phyloP scores from a whole-genome alignment of 2,797 vertebrate species.

The Hippoglossus hippoglossus region DNA sequence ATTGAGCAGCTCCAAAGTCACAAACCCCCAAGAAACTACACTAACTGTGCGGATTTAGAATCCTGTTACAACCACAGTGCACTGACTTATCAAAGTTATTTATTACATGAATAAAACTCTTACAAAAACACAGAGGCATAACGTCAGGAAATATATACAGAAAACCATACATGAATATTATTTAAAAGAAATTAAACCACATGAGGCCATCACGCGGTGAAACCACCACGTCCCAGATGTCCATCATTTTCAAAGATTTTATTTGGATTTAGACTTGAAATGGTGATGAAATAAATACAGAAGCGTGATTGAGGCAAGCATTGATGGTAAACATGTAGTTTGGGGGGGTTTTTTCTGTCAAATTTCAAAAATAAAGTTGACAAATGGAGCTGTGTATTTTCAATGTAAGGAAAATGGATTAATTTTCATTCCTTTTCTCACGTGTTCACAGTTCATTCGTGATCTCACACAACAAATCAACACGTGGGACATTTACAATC shows the following conservation, averaged over 20 bases:
- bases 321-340: slow-evolving; percentile 30
- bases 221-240: slow-evolving; percentile 22
- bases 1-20: too few species aligned
- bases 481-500: slow-evolving; percentile 54
- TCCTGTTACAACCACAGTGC: slow-evolving; percentile 1
- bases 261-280: slow-evolving; percentile 35
- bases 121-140: slow-evolving; percentile 63
- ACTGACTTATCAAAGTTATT: slow-evolving; percentile 56
- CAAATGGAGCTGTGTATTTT: slow-evolving; percentile 15
- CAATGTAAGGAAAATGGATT: slow-evolving; percentile 16
- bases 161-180: slow-evolving; percentile 38
- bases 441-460: slow-evolving; percentile 25
- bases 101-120: slow-evolving; percentile 68
- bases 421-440: slow-evolving; percentile 5
- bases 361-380: slow-evolving; percentile 23
- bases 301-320: slow-evolving; percentile 25
- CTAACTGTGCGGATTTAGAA: background rate
- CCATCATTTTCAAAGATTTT: slow-evolving; percentile 23
- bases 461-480: slow-evolving; percentile 25
- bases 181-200: slow-evolving; percentile 43
- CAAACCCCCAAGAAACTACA: too few species aligned
- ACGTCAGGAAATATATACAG: slow-evolving; percentile 56
- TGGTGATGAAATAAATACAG: slow-evolving; percentile 65
- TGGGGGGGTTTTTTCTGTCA: slow-evolving; percentile 3
- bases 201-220: slow-evolving; percentile 18